Percentiles rank a stretch among this genome's conserved stretches.
Evolutionary conservation across 2,113 vertebrate genomes (phyloP).

Genomic region (Xenopus tropicalis): UCB_Xtro_10.0 CM004447.2:27649501-27650000

Average conservation of each 20-base stretch:
- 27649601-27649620: constrained; percentile 21
- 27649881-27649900: not conserved
- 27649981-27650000: too few relatives aligned
- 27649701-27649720: constrained; percentile 19
- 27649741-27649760: not conserved
- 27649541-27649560: constrained; percentile 30
- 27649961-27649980: too few relatives aligned
- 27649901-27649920: not conserved
- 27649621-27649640: constrained; percentile 29
- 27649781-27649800: not conserved
- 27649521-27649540: constrained; percentile 14
- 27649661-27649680: not conserved
- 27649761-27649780: constrained; percentile 10
- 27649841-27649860: constrained; percentile 1
- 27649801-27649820: not conserved
- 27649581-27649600: constrained; percentile 23
- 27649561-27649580: not conserved
- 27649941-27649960: too few relatives aligned
- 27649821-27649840: constrained; percentile 5
- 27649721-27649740: constrained; percentile 20
- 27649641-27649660: not conserved
- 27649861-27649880: constrained; percentile 3
- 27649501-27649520: constrained; percentile 16
- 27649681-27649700: constrained; percentile 10
- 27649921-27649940: too few relatives aligned